Percentiles rank a stretch among this genome's conserved stretches.
Conservation (phyloP, 2,888 invertebrate species). For the Heliconius aoede region DNA sequence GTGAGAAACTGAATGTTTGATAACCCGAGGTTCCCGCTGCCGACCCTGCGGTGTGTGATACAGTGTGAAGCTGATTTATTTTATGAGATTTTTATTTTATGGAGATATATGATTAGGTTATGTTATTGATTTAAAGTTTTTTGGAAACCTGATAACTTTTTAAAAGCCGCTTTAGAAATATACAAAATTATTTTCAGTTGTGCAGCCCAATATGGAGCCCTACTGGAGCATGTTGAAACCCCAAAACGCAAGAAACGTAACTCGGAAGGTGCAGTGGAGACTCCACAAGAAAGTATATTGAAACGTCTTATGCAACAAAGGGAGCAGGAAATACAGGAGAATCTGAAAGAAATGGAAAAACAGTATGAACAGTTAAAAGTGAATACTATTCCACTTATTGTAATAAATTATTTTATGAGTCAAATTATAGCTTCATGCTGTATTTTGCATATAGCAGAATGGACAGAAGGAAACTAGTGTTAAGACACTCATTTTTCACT, state of each 20-base stretch:
- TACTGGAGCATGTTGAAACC: conserved; percentile 91
- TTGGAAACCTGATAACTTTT: no score
- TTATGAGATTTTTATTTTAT: no score
- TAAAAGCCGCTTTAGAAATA: not conserved
- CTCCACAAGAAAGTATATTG: conserved; percentile 91
- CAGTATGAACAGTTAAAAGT: conserved; percentile 89
- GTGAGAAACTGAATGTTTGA: no score
- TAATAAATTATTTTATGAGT: no score
- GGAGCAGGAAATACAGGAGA: conserved; percentile 89
- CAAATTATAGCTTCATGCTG: no score
- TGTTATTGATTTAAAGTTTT: not conserved
- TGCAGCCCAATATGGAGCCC: conserved; percentile 93
- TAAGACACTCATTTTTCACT: no score
- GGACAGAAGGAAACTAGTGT: no score
- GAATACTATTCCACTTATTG: not conserved
- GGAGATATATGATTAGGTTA: not conserved
- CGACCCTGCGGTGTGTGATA: no score
- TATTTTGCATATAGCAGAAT: no score
- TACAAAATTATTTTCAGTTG: conserved; percentile 75
- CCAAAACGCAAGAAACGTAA: conserved; percentile 93
- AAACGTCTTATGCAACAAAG: conserved; percentile 90
- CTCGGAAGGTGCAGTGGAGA: conserved; percentile 83
- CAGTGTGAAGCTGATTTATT: no score
- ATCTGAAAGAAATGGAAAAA: conserved; percentile 87
- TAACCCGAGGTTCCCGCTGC: no score